Percentiles rank a stretch among this genome's conserved stretches.
Evolutionary conservation across 2,888 invertebrate species (phyloP).

Genomic region (Drosophila anomelani): DNA sequence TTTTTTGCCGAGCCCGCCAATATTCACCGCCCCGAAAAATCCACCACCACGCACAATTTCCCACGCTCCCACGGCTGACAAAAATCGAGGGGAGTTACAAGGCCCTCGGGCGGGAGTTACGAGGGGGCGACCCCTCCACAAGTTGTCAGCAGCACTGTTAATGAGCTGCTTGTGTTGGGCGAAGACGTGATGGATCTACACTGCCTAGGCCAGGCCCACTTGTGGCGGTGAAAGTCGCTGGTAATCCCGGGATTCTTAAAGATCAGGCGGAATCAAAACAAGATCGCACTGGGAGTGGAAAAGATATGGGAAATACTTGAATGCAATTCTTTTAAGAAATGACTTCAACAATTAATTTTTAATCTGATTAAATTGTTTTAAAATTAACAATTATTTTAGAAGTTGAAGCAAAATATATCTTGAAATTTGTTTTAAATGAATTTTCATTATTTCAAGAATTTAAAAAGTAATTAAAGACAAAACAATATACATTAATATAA

Average conservation of each 20-base stretch:
- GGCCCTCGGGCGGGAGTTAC: conserved; percentile 1
- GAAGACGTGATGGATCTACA: conserved; percentile 14
- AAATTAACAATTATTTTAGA: background rate
- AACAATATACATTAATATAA: no score
- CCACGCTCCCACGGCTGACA: conserved; percentile 54
- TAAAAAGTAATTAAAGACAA: no score
- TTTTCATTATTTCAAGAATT: no score
- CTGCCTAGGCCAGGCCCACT: conserved; percentile 12
- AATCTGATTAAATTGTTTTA: background rate
- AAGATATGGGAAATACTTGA: background rate
- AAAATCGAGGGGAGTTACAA: conserved; percentile 29
- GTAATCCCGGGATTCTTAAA: conserved; percentile 8
- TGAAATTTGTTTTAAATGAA: background rate
- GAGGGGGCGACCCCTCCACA: conserved; percentile 37
- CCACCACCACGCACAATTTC: conserved; percentile 43
- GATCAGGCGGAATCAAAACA: conserved; percentile 10
- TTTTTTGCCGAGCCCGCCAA: conserved; percentile 16
- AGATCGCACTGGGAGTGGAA: background rate
- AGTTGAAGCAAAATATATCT: background rate
- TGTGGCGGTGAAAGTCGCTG: background rate
- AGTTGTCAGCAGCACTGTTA: conserved; percentile 65
- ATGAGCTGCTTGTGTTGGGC: conserved; percentile 49
- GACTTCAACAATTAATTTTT: background rate
- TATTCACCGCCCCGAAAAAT: conserved; percentile 10
- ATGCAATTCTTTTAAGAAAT: background rate